phyloP scores from a whole-genome alignment of 2,113 vertebrate genomes.

The Mohoua ochrocephala region DNA sequence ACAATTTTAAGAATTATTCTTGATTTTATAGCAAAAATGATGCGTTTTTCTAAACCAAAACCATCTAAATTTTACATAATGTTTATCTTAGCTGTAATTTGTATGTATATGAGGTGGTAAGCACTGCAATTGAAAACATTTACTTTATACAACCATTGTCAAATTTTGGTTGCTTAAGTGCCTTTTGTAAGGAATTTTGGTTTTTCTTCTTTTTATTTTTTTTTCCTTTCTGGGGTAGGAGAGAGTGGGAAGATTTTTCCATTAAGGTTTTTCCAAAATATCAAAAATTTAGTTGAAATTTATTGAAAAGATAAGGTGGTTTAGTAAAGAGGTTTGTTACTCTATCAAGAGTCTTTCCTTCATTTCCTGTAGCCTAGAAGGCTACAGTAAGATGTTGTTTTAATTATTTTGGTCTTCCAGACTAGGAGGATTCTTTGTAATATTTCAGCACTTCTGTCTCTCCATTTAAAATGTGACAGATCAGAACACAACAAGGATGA shows the following conservation, averaged over 20 bases:
- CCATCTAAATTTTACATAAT: accelerated
- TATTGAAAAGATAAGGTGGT: neutral
- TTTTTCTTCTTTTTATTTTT: neutral
- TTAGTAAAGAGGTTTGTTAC: neutral
- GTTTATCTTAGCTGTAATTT: neutral
- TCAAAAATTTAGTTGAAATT: accelerated
- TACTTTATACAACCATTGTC: neutral
- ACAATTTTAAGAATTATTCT: neutral
- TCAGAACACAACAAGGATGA: neutral
- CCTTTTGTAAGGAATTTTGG: neutral
- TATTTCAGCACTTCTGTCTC: neutral
- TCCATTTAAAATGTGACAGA: neutral
- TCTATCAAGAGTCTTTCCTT: neutral
- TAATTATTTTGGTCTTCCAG: neutral
- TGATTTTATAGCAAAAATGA: neutral
- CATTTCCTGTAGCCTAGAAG: neutral
- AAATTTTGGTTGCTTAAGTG: neutral
- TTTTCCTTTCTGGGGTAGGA: neutral
- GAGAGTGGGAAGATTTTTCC: neutral
- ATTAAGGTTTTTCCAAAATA: neutral
- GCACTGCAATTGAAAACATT: neutral
- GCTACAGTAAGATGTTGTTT: neutral
- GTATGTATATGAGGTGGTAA: neutral
- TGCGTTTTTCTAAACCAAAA: accelerated
- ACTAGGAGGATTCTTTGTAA: neutral